phyloP scores from a whole-genome alignment of 2,113 vertebrate genomes.

The Apus apus region DNA sequence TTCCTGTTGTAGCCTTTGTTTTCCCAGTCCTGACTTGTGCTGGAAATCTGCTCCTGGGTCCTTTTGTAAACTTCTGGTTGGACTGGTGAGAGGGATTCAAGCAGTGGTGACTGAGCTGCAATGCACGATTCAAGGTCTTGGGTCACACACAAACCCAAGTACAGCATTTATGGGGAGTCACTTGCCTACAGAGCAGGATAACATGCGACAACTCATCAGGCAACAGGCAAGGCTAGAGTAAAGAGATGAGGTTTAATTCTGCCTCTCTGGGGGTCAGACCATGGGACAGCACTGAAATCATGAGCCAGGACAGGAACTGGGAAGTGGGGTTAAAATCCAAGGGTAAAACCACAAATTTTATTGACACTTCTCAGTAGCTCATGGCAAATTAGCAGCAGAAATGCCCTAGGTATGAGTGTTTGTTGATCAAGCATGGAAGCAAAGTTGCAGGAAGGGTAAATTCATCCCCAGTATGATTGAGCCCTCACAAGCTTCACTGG shows the following conservation, averaged over 20 bases:
- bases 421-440: neutral
- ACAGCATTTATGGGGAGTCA: neutral
- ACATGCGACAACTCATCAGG: rapidly evolving
- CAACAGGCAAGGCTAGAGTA: neutral
- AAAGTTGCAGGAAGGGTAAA: neutral
- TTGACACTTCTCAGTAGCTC: neutral
- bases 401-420: neutral
- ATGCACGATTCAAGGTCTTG: rapidly evolving
- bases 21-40: neutral
- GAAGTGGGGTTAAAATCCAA: neutral
- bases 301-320: rapidly evolving
- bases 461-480: neutral
- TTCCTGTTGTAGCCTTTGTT: neutral
- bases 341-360: neutral
- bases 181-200: neutral
- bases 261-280: neutral
- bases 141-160: neutral
- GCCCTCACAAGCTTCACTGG: neutral
- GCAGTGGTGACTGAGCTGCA: neutral
- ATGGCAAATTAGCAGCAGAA: neutral
- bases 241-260: neutral
- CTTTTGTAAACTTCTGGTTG: neutral
- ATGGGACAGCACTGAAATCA: neutral
- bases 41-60: neutral
- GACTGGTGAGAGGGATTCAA: neutral